Conservation (phyloP, 2,113 vertebrate genomes). For the Ptychochromis oligacanthus region DNA sequence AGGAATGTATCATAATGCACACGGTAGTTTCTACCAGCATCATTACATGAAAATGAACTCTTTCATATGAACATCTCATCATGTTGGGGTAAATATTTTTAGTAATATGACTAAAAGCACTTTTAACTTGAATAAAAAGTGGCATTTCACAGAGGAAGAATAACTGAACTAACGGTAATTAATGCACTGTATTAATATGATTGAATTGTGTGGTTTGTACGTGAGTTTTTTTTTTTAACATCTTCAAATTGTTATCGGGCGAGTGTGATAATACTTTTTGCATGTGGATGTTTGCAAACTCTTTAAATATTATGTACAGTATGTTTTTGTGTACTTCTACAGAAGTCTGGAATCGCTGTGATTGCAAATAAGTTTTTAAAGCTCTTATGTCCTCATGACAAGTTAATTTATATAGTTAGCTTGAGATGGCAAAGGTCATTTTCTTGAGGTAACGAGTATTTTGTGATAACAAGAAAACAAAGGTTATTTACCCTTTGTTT, state of each 20-base stretch:
- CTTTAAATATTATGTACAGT: conserved; percentile 27
- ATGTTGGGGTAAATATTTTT: conserved; percentile 24
- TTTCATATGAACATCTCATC: conserved; percentile 25
- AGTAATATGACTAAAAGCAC: conserved; percentile 82
- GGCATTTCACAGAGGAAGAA: conserved; percentile 41
- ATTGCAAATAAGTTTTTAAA: neutral
- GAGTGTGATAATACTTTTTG: conserved; percentile 14
- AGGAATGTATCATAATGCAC: conserved; percentile 53
- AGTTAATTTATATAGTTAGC: neutral
- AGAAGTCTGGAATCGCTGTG: neutral
- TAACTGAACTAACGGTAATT: conserved; percentile 68
- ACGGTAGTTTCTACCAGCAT: conserved; percentile 53
- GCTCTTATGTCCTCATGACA: neutral
- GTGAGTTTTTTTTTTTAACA: neutral
- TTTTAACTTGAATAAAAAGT: conserved; percentile 69
- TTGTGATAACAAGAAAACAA: neutral
- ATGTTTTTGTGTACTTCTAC: neutral
- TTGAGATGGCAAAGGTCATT: fast-evolving
- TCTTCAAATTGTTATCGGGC: neutral
- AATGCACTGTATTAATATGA: conserved; percentile 46
- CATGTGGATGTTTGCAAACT: neutral
- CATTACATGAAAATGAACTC: conserved; percentile 35
- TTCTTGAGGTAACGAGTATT: neutral
- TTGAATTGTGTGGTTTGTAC: neutral
- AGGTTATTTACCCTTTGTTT: neutral